phyloP scores from a whole-genome alignment of 2,888 invertebrate genomes.

The Scaeva pyrastri region DNA sequence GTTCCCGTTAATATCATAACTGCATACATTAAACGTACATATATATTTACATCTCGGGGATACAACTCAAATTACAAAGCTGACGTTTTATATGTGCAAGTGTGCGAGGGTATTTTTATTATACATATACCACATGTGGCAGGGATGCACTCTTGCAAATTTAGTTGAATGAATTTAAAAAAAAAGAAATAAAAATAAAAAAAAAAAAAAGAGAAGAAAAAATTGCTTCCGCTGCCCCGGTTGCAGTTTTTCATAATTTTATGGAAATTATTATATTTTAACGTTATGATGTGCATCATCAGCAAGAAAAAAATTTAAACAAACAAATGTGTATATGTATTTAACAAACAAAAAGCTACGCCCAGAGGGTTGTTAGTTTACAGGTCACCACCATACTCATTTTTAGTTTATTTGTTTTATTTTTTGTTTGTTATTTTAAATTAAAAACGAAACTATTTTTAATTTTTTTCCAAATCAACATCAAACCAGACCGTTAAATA shows the following conservation, averaged over 20 bases:
- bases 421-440: constrained; percentile 2
- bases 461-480: constrained; percentile 30
- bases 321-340: too few species aligned
- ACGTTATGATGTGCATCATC: constrained; percentile 55
- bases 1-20: constrained; percentile 53
- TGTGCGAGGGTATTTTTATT: constrained; percentile 36
- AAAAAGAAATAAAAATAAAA: not conserved
- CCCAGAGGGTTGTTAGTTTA: constrained; percentile 21
- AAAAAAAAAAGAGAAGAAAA: constrained; percentile 1
- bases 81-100: constrained; percentile 6
- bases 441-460: not conserved
- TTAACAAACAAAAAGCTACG: constrained; percentile 4
- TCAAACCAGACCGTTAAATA: constrained; percentile 37
- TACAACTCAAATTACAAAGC: constrained; percentile 46
- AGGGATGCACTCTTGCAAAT: constrained; percentile 48
- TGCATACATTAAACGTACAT: not conserved
- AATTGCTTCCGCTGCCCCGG: constrained; percentile 5
- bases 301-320: not conserved
- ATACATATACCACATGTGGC: constrained; percentile 46
- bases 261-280: constrained; percentile 60
- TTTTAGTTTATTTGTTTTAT: constrained; percentile 16
- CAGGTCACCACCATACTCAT: constrained; percentile 12
- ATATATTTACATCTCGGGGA: constrained; percentile 8
- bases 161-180: constrained; percentile 13
- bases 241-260: constrained; percentile 62